Evolutionary conservation across 2,888 invertebrate species (phyloP).

Genomic region (Furcula furcula): DNA sequence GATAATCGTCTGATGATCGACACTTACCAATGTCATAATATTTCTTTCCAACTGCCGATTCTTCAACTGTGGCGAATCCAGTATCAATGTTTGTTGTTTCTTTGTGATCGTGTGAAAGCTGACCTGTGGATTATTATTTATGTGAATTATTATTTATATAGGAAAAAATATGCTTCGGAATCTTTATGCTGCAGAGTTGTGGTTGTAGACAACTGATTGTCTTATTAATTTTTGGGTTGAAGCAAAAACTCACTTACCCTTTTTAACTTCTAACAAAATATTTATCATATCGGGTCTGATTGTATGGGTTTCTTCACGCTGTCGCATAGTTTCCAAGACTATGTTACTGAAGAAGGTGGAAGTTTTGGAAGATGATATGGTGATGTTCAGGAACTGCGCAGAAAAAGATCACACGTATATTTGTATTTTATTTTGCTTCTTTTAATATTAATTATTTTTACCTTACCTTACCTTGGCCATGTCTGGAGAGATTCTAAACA

Average conservation of each 20-base stretch:
- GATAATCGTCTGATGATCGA: no score
- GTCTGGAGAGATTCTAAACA: constrained; percentile 24
- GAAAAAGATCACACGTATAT: no score
- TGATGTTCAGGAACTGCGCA: constrained; percentile 39
- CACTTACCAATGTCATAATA: constrained; percentile 9
- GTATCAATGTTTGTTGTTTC: constrained; percentile 31
- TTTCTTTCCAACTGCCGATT: constrained; percentile 47
- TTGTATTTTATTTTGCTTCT: no score
- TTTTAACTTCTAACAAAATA: constrained; percentile 60
- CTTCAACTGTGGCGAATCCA: constrained; percentile 58
- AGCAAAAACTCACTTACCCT: no score
- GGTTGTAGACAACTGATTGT: not conserved
- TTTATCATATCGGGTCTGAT: constrained; percentile 80
- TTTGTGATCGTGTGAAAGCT: constrained; percentile 35
- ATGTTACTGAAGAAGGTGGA: constrained; percentile 59
- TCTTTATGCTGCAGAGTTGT: no score
- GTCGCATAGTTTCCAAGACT: constrained; percentile 61
- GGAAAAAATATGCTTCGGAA: no score
- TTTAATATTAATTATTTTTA: not conserved
- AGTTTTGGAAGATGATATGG: constrained; percentile 46
- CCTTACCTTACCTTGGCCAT: constrained; percentile 24
- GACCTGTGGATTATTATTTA: constrained; percentile 28
- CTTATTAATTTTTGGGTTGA: no score
- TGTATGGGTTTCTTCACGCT: constrained; percentile 65
- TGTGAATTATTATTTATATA: not conserved